These are phyloP conservation scores for Polietes domitor DNA, from an alignment of 2,888 invertebrate genomes.

Conservation along the genomic window DNA sequence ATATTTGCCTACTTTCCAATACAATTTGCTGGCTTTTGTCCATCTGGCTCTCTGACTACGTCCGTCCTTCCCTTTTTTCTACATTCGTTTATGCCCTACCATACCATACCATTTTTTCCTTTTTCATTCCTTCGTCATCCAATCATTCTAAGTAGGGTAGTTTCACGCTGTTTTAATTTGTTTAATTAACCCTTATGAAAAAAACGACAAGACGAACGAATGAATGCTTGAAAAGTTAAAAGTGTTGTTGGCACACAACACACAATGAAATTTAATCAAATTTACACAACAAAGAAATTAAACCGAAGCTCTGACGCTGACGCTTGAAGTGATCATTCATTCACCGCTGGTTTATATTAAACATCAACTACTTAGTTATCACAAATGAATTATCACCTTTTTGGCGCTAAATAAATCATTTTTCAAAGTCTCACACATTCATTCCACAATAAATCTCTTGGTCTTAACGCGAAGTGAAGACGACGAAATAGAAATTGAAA, in stretches of 20 bases:
- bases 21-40: no score
- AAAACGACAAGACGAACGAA: neutral
- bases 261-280: neutral
- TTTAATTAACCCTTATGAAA: constrained; percentile 44
- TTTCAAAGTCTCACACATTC: neutral
- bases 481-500: neutral
- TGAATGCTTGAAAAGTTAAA: neutral
- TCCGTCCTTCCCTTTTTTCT: neutral
- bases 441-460: no score
- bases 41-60: neutral
- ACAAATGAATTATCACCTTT: neutral
- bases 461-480: neutral
- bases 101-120: neutral
- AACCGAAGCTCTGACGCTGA: neutral
- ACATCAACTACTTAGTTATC: neutral
- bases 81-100: neutral
- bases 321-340: neutral
- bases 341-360: neutral
- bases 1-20: no score
- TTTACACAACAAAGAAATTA: neutral
- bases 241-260: neutral
- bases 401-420: neutral
- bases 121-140: neutral
- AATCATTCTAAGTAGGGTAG: constrained; percentile 36
- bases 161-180: constrained; percentile 30